Percentiles rank a stretch among this genome's conserved stretches.
phyloP scores from a whole-genome alignment of 1,140 invertebrate genomes.

The Eumeta japonica region DNA sequence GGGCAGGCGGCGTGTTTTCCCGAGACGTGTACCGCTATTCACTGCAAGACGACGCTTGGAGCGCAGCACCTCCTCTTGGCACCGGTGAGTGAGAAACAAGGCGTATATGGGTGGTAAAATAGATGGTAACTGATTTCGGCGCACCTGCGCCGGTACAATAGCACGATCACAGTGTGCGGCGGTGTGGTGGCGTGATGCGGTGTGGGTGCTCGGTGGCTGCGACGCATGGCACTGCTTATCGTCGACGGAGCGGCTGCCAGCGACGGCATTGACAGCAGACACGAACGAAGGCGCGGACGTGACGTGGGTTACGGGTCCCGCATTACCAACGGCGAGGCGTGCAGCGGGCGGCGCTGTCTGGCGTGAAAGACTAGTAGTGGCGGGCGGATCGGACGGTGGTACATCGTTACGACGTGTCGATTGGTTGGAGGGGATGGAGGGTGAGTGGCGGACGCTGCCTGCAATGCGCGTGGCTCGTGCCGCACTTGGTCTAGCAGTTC shows the following conservation, averaged over 20 bases:
- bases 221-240: constrained; percentile 78
- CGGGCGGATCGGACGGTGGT: constrained; percentile 73
- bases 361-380: constrained; percentile 64
- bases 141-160: constrained; percentile 16
- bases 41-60: constrained; percentile 65
- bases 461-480: no score
- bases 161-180: constrained; percentile 79
- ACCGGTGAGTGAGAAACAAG: background rate
- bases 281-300: constrained; percentile 8
- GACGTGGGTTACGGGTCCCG: no score
- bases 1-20: constrained; percentile 70
- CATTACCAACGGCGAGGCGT: constrained; percentile 65
- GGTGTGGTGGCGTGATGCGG: constrained; percentile 64
- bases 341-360: constrained; percentile 64
- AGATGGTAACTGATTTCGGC: no score
- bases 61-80: constrained; percentile 55
- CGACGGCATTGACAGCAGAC: constrained; percentile 10
- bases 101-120: no score
- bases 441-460: constrained; percentile 21
- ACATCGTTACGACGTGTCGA: constrained; percentile 65
- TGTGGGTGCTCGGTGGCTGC: constrained; percentile 80
- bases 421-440: constrained; percentile 16
- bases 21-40: constrained; percentile 75
- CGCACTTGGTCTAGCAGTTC: constrained; percentile 71
- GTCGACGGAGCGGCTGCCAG: constrained; percentile 30